Percentiles rank a stretch among this genome's conserved stretches.
Conservation (phyloP, 2,797 vertebrate genomes). For the Chelon labrosus region DNA sequence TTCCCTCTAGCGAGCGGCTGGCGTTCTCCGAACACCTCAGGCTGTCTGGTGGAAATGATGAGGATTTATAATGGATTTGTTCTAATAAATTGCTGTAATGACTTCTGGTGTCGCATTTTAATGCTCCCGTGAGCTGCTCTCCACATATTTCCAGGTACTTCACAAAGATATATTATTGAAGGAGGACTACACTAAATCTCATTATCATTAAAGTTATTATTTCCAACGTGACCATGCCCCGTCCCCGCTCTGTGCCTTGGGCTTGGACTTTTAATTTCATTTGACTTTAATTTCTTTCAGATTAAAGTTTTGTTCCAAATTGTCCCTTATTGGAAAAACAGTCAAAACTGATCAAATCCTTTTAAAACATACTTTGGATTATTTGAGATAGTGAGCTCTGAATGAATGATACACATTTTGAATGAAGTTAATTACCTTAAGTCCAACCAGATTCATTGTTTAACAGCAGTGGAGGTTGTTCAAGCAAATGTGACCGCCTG, state of each 20-base stretch:
- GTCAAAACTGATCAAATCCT: neutral
- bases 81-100: slow-evolving; percentile 65
- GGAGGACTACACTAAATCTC: slow-evolving; percentile 50
- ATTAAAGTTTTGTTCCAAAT: slow-evolving; percentile 12
- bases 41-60: slow-evolving; percentile 36
- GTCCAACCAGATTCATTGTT: too few relatives aligned
- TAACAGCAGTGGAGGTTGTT: too few relatives aligned
- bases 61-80: slow-evolving; percentile 57
- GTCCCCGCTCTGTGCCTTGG: neutral
- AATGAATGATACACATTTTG: neutral
- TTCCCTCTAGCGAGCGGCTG: slow-evolving; percentile 32
- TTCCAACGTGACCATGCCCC: slow-evolving; percentile 26
- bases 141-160: slow-evolving; percentile 49
- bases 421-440: too few relatives aligned
- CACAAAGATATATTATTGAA: slow-evolving; percentile 50
- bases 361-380: too few relatives aligned
- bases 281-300: slow-evolving; percentile 8
- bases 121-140: slow-evolving; percentile 52
- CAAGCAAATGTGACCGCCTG: too few relatives aligned
- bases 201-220: slow-evolving; percentile 55
- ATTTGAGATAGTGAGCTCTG: neutral
- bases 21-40: slow-evolving; percentile 23
- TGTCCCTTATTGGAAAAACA: neutral
- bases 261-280: slow-evolving; percentile 8
- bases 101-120: slow-evolving; percentile 57